A percentile compares a stretch with the other conserved stretches of the same genome.
Conservation (phyloP, 2,888 invertebrate species). For the Philaethria dido region DNA sequence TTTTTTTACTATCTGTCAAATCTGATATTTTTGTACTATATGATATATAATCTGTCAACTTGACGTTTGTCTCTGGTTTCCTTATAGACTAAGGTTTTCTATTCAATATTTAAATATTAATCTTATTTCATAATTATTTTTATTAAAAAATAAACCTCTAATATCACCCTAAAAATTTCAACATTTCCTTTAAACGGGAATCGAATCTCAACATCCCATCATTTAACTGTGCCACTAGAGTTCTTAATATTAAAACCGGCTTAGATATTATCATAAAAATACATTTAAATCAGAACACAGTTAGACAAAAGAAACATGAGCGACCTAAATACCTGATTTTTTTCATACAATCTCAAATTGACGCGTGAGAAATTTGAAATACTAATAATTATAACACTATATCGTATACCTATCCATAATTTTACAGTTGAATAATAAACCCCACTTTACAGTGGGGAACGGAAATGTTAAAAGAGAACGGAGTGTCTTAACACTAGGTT, state of each 20-base stretch:
- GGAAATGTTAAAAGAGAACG: too few species aligned
- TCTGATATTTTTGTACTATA: conserved; percentile 41
- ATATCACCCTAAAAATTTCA: conserved; percentile 29
- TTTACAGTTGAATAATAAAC: too few species aligned
- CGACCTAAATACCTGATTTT: conserved; percentile 8
- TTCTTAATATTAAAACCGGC: not conserved
- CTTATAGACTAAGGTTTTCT: conserved; percentile 30
- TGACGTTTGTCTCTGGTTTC: conserved; percentile 12
- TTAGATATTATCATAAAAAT: not conserved
- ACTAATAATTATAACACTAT: too few species aligned
- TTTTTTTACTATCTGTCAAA: conserved; percentile 32
- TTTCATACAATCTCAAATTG: not conserved
- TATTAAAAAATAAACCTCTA: not conserved
- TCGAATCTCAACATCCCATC: too few species aligned
- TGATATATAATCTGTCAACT: conserved; percentile 26
- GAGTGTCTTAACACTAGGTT: too few species aligned
- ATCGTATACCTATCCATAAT: too few species aligned
- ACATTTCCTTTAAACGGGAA: too few species aligned
- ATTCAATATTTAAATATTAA: conserved; percentile 13
- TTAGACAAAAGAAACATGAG: conserved; percentile 2
- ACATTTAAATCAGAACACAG: not conserved
- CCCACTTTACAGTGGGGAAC: too few species aligned
- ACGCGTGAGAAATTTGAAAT: conserved; percentile 13
- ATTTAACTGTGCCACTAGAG: not conserved
- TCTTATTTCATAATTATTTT: conserved; percentile 9